Evolutionary conservation across 2,888 invertebrate species (phyloP), one percentile per base, ranked within the genome.

Genomic region (Axea sp.): DNA sequence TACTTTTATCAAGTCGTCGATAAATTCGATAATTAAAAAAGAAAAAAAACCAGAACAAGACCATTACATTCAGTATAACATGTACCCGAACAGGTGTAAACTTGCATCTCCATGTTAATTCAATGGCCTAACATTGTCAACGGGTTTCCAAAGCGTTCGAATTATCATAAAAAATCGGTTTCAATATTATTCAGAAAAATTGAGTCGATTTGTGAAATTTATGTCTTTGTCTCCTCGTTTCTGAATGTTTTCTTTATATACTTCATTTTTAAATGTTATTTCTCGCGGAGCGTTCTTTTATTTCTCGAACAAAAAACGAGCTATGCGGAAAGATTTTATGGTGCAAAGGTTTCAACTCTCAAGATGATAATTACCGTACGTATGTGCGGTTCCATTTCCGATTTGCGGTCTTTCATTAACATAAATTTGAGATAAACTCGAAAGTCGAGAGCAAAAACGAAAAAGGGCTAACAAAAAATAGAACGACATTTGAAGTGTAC

Each of bases 21-120:
- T 78, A 77, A 78, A 76, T 74, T 75, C 43, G 68, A 68, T 76
- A 75, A 77, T 78, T 77, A 77, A 75, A 73, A 71, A 72, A 75
- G 77, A 76, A 77, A 75, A 73, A 71, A 72, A 75, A 69, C 14
- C 3, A 43, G 35, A 73, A 69, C 62, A 53, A 30, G 67, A 73
- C 73, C 71, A 75, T 76, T 77, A 76, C 51, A 65, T 62, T 30
- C 8, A 9, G 53, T 41, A 43, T 59, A 73, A 68, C 73, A 68
- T 57, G 73, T 73, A 68, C 12, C 41, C 31, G 53, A 68, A 68
- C 73, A 68, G 73, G 73, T 73, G 62, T 73, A 68, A 64, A 45
- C 43, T 37, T 19, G 62, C 49, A 24, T 35, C 35, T 17, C 15
- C 30, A 8, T 24, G 17, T 49, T 49, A 60, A 41, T 69, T 33